Evolutionary conservation across 2,888 invertebrate species (phyloP), one percentile per base, ranked within the genome.

Genomic region (Anoncus sp.): DNA sequence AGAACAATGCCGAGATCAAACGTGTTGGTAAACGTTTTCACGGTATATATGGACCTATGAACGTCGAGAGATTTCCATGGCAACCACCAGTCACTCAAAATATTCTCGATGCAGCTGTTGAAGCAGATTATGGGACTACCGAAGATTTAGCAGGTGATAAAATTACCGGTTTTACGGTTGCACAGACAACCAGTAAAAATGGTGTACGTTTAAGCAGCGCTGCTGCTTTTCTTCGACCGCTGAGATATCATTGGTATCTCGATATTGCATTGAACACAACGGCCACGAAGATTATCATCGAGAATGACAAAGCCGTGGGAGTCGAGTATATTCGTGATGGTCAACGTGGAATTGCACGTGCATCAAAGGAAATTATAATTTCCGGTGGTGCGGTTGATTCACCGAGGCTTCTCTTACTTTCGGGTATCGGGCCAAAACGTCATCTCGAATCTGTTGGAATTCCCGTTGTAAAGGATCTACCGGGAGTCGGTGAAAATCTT

Each of bases 401-500:
- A 0, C 95, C 95, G 0, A 94, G 95, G 90, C 90, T 95, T 12
- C 92, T 95, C 3, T 86, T 95, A 3, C 92, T 94, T 3, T 95
- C 95, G 0, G 95, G 95, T 10, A 92, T 95, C 7, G 95, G 95
- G 0, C 94, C 95, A 0, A 93, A 92, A 83, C 92, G 93, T 6
- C 94, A 94, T 55, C 89, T 95, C 2, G 90, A 92, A 53, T 92
- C 92, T 71, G 93, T 94, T 73, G 93, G 94, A 69, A 93, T 95
- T 31, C 93, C 93, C 5, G 92, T 94, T 10, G 91, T 94, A 27
- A 93, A 93, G 77, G 93, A 95, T 78, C 89, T 95, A 20, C 95
- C 94, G 0, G 95, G 95, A 0, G 95, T 95, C 0, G 95, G 95
- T 0, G 93, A 93, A 85, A 95, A 95, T 85, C 89, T 95, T 0